Conservation (phyloP, 2,888 invertebrate species). For the Apodemia zela region DNA sequence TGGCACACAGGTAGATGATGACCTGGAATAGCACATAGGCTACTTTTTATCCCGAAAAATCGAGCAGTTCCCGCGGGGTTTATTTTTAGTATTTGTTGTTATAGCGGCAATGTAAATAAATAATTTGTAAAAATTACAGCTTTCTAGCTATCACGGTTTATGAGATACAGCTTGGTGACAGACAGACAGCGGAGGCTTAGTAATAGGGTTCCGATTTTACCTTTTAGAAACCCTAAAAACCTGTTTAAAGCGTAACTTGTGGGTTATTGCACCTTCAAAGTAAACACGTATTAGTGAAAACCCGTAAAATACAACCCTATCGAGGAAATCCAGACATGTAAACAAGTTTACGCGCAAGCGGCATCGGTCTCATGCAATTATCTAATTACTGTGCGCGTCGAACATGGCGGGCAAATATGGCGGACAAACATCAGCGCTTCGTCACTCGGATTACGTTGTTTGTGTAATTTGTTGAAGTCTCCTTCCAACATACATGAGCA, state of each 20-base stretch:
- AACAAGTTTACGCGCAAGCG: slow-evolving; percentile 45
- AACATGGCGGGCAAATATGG: slow-evolving; percentile 52
- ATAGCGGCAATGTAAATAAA: too few relatives aligned
- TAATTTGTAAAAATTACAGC: too few relatives aligned
- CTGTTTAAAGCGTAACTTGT: background rate
- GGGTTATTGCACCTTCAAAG: slow-evolving; percentile 18
- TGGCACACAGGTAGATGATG: too few relatives aligned
- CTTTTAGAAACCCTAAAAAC: too few relatives aligned
- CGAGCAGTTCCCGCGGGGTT: too few relatives aligned
- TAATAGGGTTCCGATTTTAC: too few relatives aligned
- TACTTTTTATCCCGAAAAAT: too few relatives aligned
- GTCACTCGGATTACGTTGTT: slow-evolving; percentile 54
- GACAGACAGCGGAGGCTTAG: too few relatives aligned
- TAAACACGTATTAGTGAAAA: slow-evolving; percentile 22
- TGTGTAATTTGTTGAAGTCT: slow-evolving; percentile 56
- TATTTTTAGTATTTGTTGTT: too few relatives aligned
- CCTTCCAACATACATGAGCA: slow-evolving; percentile 24
- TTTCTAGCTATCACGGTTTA: too few relatives aligned
- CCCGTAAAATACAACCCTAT: slow-evolving; percentile 23
- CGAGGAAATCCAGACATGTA: slow-evolving; percentile 33
- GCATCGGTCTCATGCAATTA: slow-evolving; percentile 57
- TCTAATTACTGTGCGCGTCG: slow-evolving; percentile 55
- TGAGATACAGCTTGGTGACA: too few relatives aligned
- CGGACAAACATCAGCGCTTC: slow-evolving; percentile 42
- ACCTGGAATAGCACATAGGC: too few relatives aligned